Evolutionary conservation across 1,140 invertebrate genomes (phyloP).

Genomic region (Aphis gossypii): DNA sequence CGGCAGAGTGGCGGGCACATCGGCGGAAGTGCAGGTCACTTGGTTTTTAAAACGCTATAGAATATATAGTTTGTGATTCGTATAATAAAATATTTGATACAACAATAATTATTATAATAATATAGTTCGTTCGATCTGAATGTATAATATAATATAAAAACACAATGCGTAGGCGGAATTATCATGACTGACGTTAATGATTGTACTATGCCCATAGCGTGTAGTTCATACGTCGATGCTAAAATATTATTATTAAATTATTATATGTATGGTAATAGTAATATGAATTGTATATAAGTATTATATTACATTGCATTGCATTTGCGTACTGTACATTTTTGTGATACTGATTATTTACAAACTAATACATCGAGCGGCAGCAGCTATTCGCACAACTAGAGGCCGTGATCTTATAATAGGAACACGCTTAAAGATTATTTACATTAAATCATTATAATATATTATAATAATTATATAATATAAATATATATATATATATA

Average conservation of each 20-base stretch:
- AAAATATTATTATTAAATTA: not conserved
- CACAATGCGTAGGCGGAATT: not conserved
- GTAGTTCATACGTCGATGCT: not conserved
- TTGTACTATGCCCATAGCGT: not conserved
- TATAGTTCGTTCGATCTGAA: not conserved
- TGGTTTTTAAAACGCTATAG: not conserved
- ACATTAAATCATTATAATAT: not conserved
- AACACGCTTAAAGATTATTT: constrained; percentile 55
- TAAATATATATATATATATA: not conserved
- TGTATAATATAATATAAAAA: not conserved
- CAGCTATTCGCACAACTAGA: constrained; percentile 54
- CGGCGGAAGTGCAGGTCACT: not conserved
- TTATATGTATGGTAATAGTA: not conserved
- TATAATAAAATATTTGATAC: not conserved
- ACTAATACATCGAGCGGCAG: constrained; percentile 56
- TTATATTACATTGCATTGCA: constrained; percentile 12
- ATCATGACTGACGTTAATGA: constrained; percentile 5
- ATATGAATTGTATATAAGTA: constrained; percentile 3
- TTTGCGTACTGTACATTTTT: constrained; percentile 32
- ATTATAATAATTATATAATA: constrained; percentile 21
- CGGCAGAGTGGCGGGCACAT: too few relatives aligned
- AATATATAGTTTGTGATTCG: not conserved
- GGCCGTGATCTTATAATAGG: constrained; percentile 57
- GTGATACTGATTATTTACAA: constrained; percentile 46
- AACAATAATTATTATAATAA: not conserved